Percentiles rank a stretch among this genome's conserved stretches.
phyloP scores from a whole-genome alignment of 2,797 vertebrate genomes.

The Pristis pectinata region DNA sequence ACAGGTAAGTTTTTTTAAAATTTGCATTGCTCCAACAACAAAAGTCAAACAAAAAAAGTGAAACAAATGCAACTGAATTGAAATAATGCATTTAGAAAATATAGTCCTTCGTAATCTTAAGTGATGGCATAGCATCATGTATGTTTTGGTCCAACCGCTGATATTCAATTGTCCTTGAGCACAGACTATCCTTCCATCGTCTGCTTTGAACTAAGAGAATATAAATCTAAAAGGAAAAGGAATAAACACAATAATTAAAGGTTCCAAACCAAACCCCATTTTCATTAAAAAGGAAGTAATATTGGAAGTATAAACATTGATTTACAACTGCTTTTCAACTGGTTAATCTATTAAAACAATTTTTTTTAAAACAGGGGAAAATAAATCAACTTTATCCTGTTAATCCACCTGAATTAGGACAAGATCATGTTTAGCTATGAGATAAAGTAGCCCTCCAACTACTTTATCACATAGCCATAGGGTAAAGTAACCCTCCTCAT shows the following conservation, averaged over 20 bases:
- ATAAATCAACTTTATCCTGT: not conserved
- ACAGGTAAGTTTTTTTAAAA: not conserved
- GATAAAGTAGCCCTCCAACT: not conserved
- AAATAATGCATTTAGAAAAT: constrained; percentile 69
- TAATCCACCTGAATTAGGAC: not conserved
- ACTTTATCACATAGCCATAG: not conserved
- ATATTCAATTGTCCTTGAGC: constrained; percentile 81
- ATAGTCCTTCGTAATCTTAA: constrained; percentile 90
- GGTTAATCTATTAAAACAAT: not conserved
- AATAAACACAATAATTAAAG: constrained; percentile 23
- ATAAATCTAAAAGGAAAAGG: constrained; percentile 65
- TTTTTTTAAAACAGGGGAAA: not conserved
- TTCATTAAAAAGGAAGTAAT: not conserved
- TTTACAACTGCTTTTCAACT: not conserved
- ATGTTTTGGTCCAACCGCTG: constrained; percentile 87
- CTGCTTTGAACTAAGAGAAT: constrained; percentile 77
- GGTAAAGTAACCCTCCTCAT: not conserved
- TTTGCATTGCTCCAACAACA: not conserved
- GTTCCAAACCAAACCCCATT: not conserved
- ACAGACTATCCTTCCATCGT: constrained; percentile 82
- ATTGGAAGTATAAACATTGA: not conserved
- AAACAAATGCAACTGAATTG: constrained; percentile 1
- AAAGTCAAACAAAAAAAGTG: not conserved
- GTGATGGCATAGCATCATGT: constrained; percentile 88
- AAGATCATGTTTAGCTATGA: not conserved